Evolutionary conservation across 2,888 invertebrate genomes (phyloP).

Genomic region (Heteropelma amictum): DNA sequence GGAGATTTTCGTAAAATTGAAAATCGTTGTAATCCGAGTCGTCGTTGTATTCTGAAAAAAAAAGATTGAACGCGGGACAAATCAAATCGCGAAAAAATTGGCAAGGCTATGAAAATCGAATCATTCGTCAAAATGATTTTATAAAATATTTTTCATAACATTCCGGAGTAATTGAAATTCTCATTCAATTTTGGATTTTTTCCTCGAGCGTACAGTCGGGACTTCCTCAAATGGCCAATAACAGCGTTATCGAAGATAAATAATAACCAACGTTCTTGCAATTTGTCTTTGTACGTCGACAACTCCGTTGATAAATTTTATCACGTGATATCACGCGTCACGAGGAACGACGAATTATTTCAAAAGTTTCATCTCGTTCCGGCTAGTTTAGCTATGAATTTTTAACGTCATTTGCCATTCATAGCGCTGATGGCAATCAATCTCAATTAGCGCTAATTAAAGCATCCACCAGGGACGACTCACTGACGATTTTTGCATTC

Average conservation of each 20-base stretch:
- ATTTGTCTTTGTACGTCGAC: too few species aligned
- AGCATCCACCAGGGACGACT: constrained; percentile 25
- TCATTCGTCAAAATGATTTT: background rate
- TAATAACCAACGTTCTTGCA: too few species aligned
- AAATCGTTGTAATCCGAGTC: constrained; percentile 71
- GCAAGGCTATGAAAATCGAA: background rate
- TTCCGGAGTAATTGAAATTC: too few species aligned
- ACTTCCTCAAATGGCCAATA: too few species aligned
- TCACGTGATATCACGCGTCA: too few species aligned
- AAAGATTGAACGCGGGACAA: background rate
- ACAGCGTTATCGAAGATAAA: too few species aligned
- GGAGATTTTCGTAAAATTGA: constrained; percentile 67
- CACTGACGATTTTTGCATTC: background rate
- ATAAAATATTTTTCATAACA: too few species aligned
- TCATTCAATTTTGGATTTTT: too few species aligned
- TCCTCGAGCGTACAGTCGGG: too few species aligned
- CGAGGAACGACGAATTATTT: too few species aligned
- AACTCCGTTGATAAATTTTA: too few species aligned
- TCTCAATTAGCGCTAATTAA: constrained; percentile 51
- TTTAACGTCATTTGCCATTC: background rate
- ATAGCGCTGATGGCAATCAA: constrained; percentile 41
- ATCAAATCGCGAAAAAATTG: background rate
- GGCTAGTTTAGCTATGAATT: background rate
- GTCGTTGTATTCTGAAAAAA: constrained; percentile 67
- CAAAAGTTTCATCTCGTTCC: background rate